A percentile compares a stretch with the other conserved stretches of the same genome.
Conservation (phyloP, 2,797 vertebrate genomes). For the Sebastes taczanowskii region DNA sequence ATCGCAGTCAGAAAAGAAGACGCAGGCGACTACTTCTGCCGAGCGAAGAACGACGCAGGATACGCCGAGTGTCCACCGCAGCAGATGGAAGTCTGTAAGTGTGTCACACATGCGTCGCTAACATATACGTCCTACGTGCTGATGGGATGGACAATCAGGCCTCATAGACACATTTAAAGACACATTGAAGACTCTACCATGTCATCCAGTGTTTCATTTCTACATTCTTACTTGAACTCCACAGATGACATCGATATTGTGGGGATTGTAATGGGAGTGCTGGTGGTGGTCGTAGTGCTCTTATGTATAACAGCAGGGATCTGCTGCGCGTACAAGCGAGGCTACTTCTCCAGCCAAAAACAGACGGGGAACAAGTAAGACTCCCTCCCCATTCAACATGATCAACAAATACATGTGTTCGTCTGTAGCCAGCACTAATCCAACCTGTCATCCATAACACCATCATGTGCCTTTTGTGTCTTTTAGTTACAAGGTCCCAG, state of each 20-base stretch:
- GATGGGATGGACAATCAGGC: background rate
- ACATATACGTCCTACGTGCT: background rate
- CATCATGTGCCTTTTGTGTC: slow-evolving; percentile 30
- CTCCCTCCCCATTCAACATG: background rate
- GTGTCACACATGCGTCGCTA: background rate
- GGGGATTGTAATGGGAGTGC: slow-evolving; percentile 91
- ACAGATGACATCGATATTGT: slow-evolving; percentile 93
- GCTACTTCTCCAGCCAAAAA: slow-evolving; percentile 90
- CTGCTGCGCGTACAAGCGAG: slow-evolving; percentile 94
- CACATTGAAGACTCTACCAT: background rate
- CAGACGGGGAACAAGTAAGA: slow-evolving; percentile 91
- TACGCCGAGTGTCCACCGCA: slow-evolving; percentile 88
- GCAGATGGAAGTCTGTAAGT: slow-evolving; percentile 99
- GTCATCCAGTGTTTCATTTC: background rate
- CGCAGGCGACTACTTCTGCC: slow-evolving; percentile 91
- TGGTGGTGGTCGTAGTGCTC: slow-evolving; percentile 92
- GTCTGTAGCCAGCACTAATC: background rate
- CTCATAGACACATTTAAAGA: background rate
- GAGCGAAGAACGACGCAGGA: slow-evolving; percentile 92
- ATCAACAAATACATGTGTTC: background rate
- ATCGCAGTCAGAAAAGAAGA: slow-evolving; percentile 91
- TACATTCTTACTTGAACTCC: background rate
- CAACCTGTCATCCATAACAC: background rate
- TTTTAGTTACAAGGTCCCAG: slow-evolving; percentile 92
- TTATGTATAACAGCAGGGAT: slow-evolving; percentile 91